Base-by-base conservation (phyloP, 2,797 vertebrate genomes). In the Pygocentrus nattereri region DNA sequence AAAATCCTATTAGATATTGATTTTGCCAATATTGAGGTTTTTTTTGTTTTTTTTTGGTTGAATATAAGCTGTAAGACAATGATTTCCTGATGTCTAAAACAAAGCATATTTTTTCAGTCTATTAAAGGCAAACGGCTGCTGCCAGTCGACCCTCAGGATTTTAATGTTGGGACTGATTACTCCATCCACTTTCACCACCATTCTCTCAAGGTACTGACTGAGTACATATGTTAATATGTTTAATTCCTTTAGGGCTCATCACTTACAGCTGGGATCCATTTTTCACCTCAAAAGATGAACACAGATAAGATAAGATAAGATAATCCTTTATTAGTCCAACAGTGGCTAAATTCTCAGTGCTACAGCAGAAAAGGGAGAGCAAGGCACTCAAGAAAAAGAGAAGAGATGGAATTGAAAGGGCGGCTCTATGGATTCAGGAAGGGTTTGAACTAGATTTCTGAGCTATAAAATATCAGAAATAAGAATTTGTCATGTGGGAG, bases 101-200 rank as follows among this genome's bases (percentile, higher is more conserved):
- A 74, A 88, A 83, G 87, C 78, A 68, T 34, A 82, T 79, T 86
- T 59, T 84, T 87, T 85, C 56, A 94, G 94, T 93, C 90, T 90
- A 95, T 93, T 90, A 96, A 96, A 94, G 93, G 93, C 87, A 97
- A 95, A 91, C 93, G 96, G 62, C 93, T 96, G 65, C 94, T 99
- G 61, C 94, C 95, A 31, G 94, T 98, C 70, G 94, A 95, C 2
- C 94, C 94, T 25, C 81, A 93, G 90, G 96, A 97, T 90, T 96
- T 97, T 1, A 93, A 95, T 38, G 86, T 93, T 76, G 95, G 94
- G 75, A 90, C 89, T 0, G 94, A 96, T 6, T 92, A 94, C 79
- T 88, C 91, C 3, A 16, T 85, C 31, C 89, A 91, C 65, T 88
- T 93, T 50, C 89, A 90, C 30, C 81, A 86, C 68, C 91, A 78